phyloP scores from a whole-genome alignment of 2,113 vertebrate species.

The Pseudorasbora parva region DNA sequence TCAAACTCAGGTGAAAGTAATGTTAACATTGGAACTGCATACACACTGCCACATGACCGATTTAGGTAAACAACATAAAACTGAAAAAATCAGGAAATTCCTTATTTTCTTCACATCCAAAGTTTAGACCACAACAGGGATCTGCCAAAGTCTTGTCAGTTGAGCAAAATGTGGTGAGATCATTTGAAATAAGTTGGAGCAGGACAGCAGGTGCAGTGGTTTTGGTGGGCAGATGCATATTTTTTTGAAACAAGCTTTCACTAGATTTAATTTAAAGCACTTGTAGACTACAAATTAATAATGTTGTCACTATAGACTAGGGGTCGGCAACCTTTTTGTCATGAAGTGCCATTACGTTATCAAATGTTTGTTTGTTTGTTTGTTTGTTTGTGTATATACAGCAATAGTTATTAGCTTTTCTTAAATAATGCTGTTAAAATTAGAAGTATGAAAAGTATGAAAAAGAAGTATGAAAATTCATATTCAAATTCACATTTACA shows the following conservation, averaged over 20 bases:
- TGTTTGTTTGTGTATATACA: too few relatives aligned
- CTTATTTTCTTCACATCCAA: slow-evolving; percentile 12
- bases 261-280: neutral
- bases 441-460: too few relatives aligned
- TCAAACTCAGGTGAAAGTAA: neutral
- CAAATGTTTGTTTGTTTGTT: too few relatives aligned
- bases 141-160: slow-evolving; percentile 30
- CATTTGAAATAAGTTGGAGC: slow-evolving; percentile 17
- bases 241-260: slow-evolving; percentile 5
- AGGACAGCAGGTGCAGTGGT: slow-evolving; percentile 29
- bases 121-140: neutral
- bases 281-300: neutral
- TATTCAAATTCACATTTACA: too few relatives aligned
- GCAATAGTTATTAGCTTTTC: too few relatives aligned
- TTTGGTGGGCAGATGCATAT: neutral
- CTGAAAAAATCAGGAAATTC: slow-evolving; percentile 1
- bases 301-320: neutral
- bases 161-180: slow-evolving; percentile 21
- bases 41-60: neutral
- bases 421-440: neutral
- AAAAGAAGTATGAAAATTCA: too few relatives aligned
- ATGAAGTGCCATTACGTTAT: too few relatives aligned
- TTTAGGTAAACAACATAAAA: slow-evolving; percentile 6
- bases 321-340: too few relatives aligned
- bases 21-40: neutral